These are phyloP conservation scores for Dendronephthya gigantea DNA, from an alignment of 64 coral and sea anemone species.

Conservation along the genomic window DNA sequence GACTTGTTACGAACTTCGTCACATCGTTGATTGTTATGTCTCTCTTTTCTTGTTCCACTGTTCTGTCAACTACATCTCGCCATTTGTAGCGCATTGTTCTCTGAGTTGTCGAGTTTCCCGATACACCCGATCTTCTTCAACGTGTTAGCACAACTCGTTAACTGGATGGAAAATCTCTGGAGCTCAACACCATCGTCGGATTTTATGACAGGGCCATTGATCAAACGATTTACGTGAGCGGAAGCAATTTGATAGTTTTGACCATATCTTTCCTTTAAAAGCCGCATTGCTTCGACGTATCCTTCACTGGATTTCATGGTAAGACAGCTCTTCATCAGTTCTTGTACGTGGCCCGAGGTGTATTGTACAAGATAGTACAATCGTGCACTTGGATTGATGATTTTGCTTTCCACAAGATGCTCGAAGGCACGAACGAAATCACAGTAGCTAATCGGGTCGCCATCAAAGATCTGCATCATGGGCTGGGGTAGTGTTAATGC, in stretches of 20 bases:
- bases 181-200: constrained; percentile 18
- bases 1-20: neutral
- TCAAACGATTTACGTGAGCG: neutral
- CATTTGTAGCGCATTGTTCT: constrained; percentile 18
- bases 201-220: constrained; percentile 3
- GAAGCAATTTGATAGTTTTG: constrained; percentile 31
- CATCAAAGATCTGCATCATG: neutral
- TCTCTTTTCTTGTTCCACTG: neutral
- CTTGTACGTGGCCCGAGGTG: too few species aligned
- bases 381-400: neutral
- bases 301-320: too few species aligned
- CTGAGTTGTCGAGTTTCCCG: constrained; percentile 24
- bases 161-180: constrained; percentile 24
- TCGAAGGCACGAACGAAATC: constrained; percentile 26
- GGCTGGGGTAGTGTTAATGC: constrained; percentile 14
- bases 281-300: too few species aligned
- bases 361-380: too few species aligned
- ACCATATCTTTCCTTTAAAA: too few species aligned
- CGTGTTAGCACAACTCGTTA: constrained; percentile 49
- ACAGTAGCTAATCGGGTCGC: constrained; percentile 12
- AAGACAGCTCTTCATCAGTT: too few species aligned
- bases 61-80: constrained; percentile 25
- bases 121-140: constrained; percentile 36
- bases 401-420: constrained; percentile 9
- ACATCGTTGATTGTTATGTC: neutral